phyloP scores from a whole-genome alignment of 2,888 invertebrate species.

The Malacosoma neustria region DNA sequence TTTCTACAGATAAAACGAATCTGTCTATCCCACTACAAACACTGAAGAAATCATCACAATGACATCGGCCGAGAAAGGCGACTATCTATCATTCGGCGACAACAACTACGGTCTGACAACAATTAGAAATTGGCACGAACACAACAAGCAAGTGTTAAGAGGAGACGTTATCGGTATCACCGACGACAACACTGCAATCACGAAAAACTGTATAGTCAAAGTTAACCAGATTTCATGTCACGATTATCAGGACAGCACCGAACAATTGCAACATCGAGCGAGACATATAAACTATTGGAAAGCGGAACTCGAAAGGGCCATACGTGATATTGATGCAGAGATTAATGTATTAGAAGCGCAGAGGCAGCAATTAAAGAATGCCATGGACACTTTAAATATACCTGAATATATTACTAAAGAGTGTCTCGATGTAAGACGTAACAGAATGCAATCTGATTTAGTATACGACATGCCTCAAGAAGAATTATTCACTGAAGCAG shows the following conservation, averaged over 20 bases:
- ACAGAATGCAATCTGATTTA: conserved; percentile 82
- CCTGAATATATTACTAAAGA: conserved; percentile 75
- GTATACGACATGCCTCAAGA: conserved; percentile 85
- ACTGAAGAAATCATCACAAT: too few species aligned
- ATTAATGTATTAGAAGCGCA: conserved; percentile 44
- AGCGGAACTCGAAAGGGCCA: conserved; percentile 54
- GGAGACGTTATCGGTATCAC: conserved; percentile 58
- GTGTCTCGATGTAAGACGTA: conserved; percentile 79
- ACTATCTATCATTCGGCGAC: conserved; percentile 49
- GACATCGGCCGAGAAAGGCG: conserved; percentile 43
- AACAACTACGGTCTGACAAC: conserved; percentile 42
- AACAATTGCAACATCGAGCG: conserved; percentile 49
- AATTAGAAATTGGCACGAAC: conserved; percentile 49
- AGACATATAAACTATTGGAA: conserved; percentile 67
- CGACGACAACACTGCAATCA: conserved; percentile 52
- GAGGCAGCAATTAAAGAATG: conserved; percentile 62
- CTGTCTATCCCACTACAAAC: too few species aligned
- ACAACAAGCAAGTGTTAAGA: conserved; percentile 48
- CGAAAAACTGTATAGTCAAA: conserved; percentile 61
- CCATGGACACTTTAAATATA: conserved; percentile 46
- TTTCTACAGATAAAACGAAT: too few species aligned
- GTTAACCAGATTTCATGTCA: conserved; percentile 58
- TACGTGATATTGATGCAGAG: conserved; percentile 56
- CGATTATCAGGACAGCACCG: conserved; percentile 54
- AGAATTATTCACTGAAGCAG: conserved; percentile 81